Evolutionary conservation across 1,140 invertebrate species (phyloP), one percentile per base, ranked within the genome.

Genomic region (Drosophila aff.): DNA sequence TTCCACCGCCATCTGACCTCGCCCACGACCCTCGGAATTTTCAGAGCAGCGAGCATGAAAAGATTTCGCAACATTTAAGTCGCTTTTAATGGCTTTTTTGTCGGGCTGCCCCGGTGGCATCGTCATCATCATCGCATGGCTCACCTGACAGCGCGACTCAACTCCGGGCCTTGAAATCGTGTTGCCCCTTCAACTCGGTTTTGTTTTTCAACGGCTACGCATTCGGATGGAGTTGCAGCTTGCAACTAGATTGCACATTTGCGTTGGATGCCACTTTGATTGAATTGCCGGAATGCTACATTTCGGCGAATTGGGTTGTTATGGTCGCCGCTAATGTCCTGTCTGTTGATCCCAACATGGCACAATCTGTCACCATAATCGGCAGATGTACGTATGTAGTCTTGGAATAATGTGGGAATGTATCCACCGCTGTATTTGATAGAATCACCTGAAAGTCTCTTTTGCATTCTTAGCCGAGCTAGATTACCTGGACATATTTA

Each of bases 21-120:
- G 23, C 16, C 40, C 40, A n/a, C 21, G 4, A 18, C 36, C 38
- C 38, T 52, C 38, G 40, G 16, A 36, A 31, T 40, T 18, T 55
- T 57, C 36, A 26, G 53, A 41, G 46, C 76, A 65, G 60, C 55
- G 58, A 79, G 76, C 76, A 74, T 85, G 68, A 77, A 67, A 65
- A 67, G 64, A 77, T 77, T 77, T 77, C 57, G 73, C 80, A 71
- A 79, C 71, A 82, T 72, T 69, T 72, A 76, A 79, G 60, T 77
- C 60, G 72, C 72, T 77, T 89, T 89, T 83, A 89, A 87, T 87
- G 80, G 72, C 31, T 77, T 83, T 87, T 82, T 77, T 82, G 79
- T 86, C 83, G 82, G 76, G 76, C 47, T 76, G 38, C 58, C 67
- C 62, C 11, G 40, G 40, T 47, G 59, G 33, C 55, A 60, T 50